Conservation (phyloP, 2,888 invertebrate species). For the Automeris io region DNA sequence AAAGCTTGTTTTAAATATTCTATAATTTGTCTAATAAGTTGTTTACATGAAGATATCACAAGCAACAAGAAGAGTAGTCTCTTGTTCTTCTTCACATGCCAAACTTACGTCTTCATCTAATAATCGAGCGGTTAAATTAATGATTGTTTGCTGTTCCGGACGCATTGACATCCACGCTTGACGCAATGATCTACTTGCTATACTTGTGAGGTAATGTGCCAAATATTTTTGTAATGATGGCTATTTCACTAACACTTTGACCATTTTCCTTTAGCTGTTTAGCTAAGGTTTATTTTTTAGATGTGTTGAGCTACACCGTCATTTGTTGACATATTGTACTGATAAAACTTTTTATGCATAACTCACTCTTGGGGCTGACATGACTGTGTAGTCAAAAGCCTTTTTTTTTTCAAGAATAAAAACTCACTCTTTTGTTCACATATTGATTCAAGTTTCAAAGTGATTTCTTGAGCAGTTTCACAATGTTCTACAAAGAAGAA, state of each 20-base stretch:
- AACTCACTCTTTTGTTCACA: conserved; percentile 3
- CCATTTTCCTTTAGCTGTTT: conserved; percentile 23
- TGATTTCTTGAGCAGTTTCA: not conserved
- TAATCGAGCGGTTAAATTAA: conserved; percentile 19
- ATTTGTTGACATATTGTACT: conserved; percentile 16
- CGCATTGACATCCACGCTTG: conserved; percentile 25
- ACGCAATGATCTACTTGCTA: conserved; percentile 17
- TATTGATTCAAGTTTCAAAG: not conserved
- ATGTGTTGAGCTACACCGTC: conserved; percentile 23
- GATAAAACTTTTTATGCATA: not conserved
- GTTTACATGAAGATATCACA: too few species aligned
- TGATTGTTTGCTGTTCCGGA: conserved; percentile 12
- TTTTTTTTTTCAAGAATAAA: too few species aligned
- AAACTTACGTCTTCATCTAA: conserved; percentile 12
- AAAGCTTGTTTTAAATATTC: too few species aligned
- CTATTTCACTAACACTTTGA: conserved; percentile 22
- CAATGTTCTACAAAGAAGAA: not conserved
- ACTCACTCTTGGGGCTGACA: too few species aligned
- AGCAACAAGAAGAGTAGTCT: not conserved
- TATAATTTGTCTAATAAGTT: too few species aligned
- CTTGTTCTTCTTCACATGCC: not conserved
- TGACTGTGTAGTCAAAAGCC: too few species aligned
- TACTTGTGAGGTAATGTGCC: conserved; percentile 20
- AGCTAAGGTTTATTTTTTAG: conserved; percentile 19
- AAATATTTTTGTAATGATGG: conserved; percentile 25